Percentiles rank a stretch among this genome's conserved stretches.
These are phyloP conservation scores for Agraylea sexmaculata DNA, from an alignment of 1,140 invertebrate species.

Conservation along the genomic window DNA sequence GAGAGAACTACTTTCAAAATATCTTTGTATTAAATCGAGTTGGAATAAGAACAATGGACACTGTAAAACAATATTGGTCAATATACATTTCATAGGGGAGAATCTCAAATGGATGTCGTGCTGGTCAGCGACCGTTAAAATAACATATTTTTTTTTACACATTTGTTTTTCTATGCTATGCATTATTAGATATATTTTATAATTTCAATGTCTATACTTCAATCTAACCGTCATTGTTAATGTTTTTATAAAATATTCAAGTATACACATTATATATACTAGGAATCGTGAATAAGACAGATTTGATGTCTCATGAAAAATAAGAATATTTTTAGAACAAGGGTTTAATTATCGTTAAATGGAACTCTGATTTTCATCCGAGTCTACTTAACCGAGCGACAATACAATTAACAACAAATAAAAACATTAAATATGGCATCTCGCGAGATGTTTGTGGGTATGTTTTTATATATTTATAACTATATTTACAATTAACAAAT, in stretches of 20 bases:
- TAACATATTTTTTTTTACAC: conserved; percentile 15
- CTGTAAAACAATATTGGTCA: too few species aligned
- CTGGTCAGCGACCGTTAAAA: conserved; percentile 6
- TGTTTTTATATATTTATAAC: conserved; percentile 12
- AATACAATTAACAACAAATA: background rate
- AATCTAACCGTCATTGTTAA: conserved; percentile 20
- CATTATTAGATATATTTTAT: conserved; percentile 14
- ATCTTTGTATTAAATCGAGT: too few species aligned
- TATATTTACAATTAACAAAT: too few species aligned
- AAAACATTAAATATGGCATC: conserved; percentile 21
- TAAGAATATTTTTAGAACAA: too few species aligned
- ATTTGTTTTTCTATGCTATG: conserved; percentile 15
- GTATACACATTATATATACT: conserved; percentile 21
- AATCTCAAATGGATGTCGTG: too few species aligned
- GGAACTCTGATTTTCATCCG: background rate
- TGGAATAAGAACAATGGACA: too few species aligned
- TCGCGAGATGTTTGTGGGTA: conserved; percentile 10
- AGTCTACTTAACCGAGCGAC: background rate
- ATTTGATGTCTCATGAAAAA: conserved; percentile 8
- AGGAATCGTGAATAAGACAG: conserved; percentile 15
- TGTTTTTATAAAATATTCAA: conserved; percentile 19
- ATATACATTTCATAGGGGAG: too few species aligned
- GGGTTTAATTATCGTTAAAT: background rate
- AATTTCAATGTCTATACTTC: conserved; percentile 19
- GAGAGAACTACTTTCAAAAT: too few species aligned